Evolutionary conservation across 2,797 vertebrate genomes (phyloP).

Genomic region (Choloepus didactylus): DNA sequence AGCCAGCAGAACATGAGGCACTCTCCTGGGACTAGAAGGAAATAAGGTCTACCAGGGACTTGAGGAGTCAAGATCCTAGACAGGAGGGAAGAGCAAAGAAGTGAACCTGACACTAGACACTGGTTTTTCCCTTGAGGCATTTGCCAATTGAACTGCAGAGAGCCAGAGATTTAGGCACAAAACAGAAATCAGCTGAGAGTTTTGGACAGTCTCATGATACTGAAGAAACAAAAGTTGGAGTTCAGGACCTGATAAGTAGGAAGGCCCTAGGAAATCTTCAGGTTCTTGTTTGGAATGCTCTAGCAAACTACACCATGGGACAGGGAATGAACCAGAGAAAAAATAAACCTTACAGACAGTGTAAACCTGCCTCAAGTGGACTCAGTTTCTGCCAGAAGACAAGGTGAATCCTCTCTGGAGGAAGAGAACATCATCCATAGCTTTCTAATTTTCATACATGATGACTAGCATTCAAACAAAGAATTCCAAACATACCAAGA

Average conservation of each 20-base stretch:
- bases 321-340: background rate
- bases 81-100: background rate
- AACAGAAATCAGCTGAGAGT: background rate
- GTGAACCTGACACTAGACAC: background rate
- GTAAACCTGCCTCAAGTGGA: background rate
- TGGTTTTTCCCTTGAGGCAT: background rate
- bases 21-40: background rate
- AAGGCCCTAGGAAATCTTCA: background rate
- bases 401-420: background rate
- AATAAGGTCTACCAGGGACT: background rate
- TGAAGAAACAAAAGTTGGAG: background rate
- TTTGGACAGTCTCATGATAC: background rate
- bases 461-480: background rate
- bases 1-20: background rate
- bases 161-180: background rate
- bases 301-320: accelerated
- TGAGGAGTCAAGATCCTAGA: background rate
- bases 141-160: background rate
- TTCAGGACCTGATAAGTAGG: background rate
- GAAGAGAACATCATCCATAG: background rate
- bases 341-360: background rate
- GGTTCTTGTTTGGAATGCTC: background rate
- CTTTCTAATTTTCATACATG: background rate
- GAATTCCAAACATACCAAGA: background rate
- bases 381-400: background rate